phyloP scores from a whole-genome alignment of 2,113 vertebrate genomes.

The Cyprinodon brontotheroides region DNA sequence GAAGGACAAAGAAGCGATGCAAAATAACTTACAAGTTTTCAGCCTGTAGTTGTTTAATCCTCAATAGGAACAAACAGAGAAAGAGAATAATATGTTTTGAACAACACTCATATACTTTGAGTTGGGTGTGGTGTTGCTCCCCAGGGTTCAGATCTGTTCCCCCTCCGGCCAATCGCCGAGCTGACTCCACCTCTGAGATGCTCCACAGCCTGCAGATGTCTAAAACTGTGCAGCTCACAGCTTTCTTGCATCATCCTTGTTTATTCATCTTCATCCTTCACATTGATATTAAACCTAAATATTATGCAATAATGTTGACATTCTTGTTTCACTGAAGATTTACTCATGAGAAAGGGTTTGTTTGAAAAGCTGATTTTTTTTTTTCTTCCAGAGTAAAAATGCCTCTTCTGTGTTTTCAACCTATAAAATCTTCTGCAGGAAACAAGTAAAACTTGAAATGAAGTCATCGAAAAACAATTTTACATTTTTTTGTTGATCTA shows the following conservation, averaged over 20 bases:
- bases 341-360: background rate
- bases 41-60: slow-evolving; percentile 10
- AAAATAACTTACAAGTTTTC: slow-evolving; percentile 52
- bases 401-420: no score
- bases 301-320: background rate
- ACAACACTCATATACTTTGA: slow-evolving; percentile 23
- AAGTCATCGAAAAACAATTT: no score
- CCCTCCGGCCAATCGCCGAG: slow-evolving; percentile 22
- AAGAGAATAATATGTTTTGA: slow-evolving; percentile 21
- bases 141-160: slow-evolving; percentile 40
- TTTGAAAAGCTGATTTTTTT: background rate
- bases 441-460: background rate
- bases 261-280: background rate
- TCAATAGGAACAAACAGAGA: slow-evolving; percentile 15
- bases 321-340: background rate
- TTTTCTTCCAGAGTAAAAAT: background rate
- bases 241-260: slow-evolving; percentile 47
- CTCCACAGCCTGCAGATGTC: slow-evolving; percentile 59
- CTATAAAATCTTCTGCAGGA: background rate
- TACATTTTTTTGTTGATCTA: no score
- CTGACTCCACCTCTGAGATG: slow-evolving; percentile 49
- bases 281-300: background rate
- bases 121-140: slow-evolving; percentile 66
- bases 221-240: slow-evolving; percentile 37
- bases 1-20: background rate